Conservation (phyloP, 2,797 vertebrate genomes). For the Coreius guichenoti region DNA sequence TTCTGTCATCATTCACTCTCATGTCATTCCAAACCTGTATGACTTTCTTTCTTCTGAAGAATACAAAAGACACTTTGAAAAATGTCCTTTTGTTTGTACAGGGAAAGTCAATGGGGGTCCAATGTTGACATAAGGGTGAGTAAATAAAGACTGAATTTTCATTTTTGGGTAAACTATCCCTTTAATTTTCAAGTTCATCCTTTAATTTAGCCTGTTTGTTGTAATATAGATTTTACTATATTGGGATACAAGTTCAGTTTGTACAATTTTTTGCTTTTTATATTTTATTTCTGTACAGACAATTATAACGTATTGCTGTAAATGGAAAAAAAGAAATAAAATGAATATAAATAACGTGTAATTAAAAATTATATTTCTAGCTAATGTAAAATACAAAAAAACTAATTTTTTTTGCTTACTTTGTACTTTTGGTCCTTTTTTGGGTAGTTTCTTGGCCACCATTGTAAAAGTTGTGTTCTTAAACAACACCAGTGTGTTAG, state of each 20-base stretch:
- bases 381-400: background rate
- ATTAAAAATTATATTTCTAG: background rate
- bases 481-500: background rate
- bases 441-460: too few relatives aligned
- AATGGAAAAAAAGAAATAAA: background rate
- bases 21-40: background rate
- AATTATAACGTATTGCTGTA: background rate
- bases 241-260: background rate
- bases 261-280: background rate
- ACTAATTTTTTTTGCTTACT: too few relatives aligned
- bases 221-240: background rate
- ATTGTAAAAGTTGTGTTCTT: background rate
- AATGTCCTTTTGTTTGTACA: background rate
- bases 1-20: background rate
- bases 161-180: too few relatives aligned
- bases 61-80: background rate
- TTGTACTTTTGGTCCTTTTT: background rate
- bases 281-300: background rate
- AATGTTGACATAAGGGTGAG: background rate
- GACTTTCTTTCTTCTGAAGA: background rate
- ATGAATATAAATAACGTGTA: too few relatives aligned
- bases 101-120: background rate
- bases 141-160: background rate
- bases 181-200: too few relatives aligned
- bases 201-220: background rate